Evolutionary conservation across 2,113 vertebrate genomes (phyloP).

Genomic region (Crypturellus undulatus): DNA sequence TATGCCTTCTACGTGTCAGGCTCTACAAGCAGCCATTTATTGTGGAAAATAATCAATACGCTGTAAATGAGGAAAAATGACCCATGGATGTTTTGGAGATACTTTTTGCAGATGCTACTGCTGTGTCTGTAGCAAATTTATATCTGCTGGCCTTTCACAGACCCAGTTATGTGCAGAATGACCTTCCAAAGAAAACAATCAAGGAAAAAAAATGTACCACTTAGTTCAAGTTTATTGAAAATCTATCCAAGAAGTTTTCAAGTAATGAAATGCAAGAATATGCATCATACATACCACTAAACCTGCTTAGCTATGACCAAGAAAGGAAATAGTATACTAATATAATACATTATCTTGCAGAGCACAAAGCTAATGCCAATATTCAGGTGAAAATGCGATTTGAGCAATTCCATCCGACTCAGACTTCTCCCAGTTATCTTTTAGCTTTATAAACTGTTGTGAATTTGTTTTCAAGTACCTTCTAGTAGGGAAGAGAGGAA

Average conservation of each 20-base stretch:
- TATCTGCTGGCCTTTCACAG: background rate
- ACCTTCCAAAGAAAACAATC: background rate
- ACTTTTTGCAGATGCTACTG: background rate
- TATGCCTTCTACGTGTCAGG: background rate
- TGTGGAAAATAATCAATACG: background rate
- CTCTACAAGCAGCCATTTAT: background rate
- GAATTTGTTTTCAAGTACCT: background rate
- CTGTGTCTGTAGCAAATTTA: background rate
- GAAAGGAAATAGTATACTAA: background rate
- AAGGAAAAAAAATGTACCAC: background rate
- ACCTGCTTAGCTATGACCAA: background rate
- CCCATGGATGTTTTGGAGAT: background rate
- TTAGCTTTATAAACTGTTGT: background rate
- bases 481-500: background rate
- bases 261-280: background rate
- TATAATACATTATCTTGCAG: background rate
- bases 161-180: background rate
- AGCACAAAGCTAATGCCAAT: background rate
- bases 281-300: background rate
- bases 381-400: background rate
- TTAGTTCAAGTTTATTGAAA: no score
- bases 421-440: background rate
- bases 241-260: background rate
- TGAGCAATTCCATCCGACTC: background rate
- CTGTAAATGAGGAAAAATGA: background rate